Evolutionary conservation across 1,140 invertebrate genomes (phyloP).

Genomic region (Anthonomus grandis): DNA sequence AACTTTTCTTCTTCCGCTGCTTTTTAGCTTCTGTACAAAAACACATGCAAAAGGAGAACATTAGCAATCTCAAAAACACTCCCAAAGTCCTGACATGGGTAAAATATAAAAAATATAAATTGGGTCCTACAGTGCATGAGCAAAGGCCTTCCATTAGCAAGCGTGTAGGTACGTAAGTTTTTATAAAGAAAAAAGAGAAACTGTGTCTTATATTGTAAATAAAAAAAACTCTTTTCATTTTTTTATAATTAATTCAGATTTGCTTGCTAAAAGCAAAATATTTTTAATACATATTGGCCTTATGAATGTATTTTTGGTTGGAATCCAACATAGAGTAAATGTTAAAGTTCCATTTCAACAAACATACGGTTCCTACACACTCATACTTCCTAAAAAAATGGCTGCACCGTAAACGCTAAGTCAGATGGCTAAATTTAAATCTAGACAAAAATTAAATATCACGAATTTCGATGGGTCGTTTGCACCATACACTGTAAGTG

Average conservation of each 20-base stretch:
- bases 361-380: no score
- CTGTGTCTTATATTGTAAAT: no score
- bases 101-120: conserved; percentile 35
- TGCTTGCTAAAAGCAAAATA: no score
- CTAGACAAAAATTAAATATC: conserved; percentile 14
- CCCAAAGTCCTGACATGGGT: conserved; percentile 48
- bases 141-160: conserved; percentile 6
- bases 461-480: conserved; percentile 6
- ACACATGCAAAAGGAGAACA: conserved; percentile 61
- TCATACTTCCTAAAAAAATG: not conserved
- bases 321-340: no score
- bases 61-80: conserved; percentile 55
- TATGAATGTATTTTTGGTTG: no score
- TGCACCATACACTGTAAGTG: conserved; percentile 29
- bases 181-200: no score
- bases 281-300: no score
- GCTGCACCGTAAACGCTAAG: not conserved
- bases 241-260: no score
- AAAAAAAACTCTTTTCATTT: no score
- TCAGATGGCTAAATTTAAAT: conserved; percentile 17
- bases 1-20: conserved; percentile 83
- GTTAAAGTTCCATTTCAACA: no score
- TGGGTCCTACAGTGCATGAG: conserved; percentile 23
- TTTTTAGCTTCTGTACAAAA: conserved; percentile 85
- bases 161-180: no score